These are phyloP conservation scores for Gymnogyps californianus DNA, from an alignment of 2,113 vertebrate genomes.

Conservation along the genomic window DNA sequence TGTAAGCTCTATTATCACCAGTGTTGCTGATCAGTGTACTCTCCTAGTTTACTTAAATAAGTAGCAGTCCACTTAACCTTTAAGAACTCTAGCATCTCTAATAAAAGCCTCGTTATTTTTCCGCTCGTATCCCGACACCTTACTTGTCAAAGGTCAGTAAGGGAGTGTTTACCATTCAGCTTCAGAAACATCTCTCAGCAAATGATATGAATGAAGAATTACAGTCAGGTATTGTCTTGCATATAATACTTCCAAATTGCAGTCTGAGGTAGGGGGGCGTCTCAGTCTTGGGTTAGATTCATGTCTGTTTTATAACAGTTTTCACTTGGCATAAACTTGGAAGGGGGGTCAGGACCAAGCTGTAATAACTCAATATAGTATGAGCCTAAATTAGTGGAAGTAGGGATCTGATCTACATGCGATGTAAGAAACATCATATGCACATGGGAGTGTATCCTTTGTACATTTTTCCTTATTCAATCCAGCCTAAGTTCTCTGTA, in stretches of 20 bases:
- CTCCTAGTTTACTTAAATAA: conserved; percentile 41
- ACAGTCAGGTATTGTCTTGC: background rate
- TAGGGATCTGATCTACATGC: background rate
- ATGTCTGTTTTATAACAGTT: background rate
- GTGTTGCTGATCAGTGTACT: conserved; percentile 9
- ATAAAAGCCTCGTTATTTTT: background rate
- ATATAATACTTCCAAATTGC: background rate
- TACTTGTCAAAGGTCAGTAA: background rate
- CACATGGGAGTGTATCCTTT: background rate
- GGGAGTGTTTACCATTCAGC: background rate
- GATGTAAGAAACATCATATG: background rate
- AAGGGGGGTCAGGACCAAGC: background rate
- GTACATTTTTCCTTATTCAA: background rate
- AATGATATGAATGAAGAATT: background rate
- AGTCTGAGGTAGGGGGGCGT: background rate
- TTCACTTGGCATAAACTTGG: background rate
- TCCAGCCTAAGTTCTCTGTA: background rate
- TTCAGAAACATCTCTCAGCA: conserved; percentile 6
- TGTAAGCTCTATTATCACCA: background rate
- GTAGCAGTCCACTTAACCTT: background rate
- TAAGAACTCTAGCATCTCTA: background rate
- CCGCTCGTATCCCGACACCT: background rate
- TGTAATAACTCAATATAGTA: background rate
- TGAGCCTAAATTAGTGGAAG: background rate
- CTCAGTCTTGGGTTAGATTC: background rate